Evolutionary conservation across 53 echinoderm and acorn worm species (phyloP), one percentile per base, ranked within the genome.

Genomic region (Echinarachnius parma): DNA sequence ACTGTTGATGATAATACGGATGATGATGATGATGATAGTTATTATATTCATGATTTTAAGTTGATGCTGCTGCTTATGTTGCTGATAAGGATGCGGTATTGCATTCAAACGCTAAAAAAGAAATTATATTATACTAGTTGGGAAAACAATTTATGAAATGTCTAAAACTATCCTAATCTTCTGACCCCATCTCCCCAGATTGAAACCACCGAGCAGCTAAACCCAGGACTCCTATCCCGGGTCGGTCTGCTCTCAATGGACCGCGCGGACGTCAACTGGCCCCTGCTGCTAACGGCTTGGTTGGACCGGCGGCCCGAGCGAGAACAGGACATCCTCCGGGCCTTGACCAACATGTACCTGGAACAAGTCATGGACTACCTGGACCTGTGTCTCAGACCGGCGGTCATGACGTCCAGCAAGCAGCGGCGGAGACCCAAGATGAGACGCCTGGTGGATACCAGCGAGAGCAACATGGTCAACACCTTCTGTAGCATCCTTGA

Each of bases 181-280:
- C n/a, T n/a, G n/a, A n/a, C n/a, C n/a, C n/a, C n/a, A n/a, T n/a
- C n/a, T 26, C 39, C 44, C 16, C 9, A 72, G 74, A 54, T 72
- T 56, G 74, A 72, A 34, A 72, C 36, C 36, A 25, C 56, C 8
- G 57, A 54, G 37, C 56, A 72, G 27, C 74, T 72, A 22, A 72
- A 42, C 28, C 74, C 74, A 25, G 74, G 74, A 7, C 74, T 85
- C 16, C 79, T 95, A 21, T 95, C 96, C 14, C 78, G 75, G 15
- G 78, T 82, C 28, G 96, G 96, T 22, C 72, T 95, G 14, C 82
- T 95, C 31, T 95, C 96, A 31, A 82, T 95, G 87, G 96, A 95
- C 62, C 79, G 87, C 45, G 79, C 87, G 2, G 96, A 95, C 61
- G 87, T 95, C 59, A 78, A 75, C 80, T 95, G 96, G 96, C 78